Base-by-base conservation (phyloP, 2,888 invertebrate genomes). In the Euspilapteryx auroguttella region DNA sequence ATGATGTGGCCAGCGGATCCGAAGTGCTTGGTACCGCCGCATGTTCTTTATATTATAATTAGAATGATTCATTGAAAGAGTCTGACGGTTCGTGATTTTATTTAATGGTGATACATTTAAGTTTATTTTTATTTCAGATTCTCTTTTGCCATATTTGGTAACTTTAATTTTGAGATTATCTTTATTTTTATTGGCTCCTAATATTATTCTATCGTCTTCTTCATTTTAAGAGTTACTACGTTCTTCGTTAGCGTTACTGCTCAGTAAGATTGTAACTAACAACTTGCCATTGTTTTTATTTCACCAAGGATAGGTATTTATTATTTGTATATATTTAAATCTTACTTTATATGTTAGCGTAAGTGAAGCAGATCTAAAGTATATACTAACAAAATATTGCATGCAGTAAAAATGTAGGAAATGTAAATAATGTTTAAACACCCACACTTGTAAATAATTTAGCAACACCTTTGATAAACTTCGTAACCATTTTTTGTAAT, bases 1-100 rank as follows among this genome's bases (percentile, higher is more conserved):
- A n/a, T n/a, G 73, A 59, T 71, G 71, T 75, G 73, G 57, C 50
- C 55, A 62, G 66, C 44, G 47, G 65, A 61, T 58, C 59, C 71
- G 75, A 75, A 75, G 75, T 75, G 73, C 75, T 73, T 66, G 73
- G 58, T 55, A 68, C 61, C 50, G 49, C 58, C 54, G 48, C 45
- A 45, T 54, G 64, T 69, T 68, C 68, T 68, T 55, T 64, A 62
- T 66, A 51, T 65, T 59, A 13, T 14, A 11, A 4, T 59, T 57
- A 50, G 68, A 65, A 62, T 68, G 71, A 58, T 59, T 65, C 59
- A 50, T 57, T 49, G 55, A 54, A 49, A 62, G 59, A 53, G 58
- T 47, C 53, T 59, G 58, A 55, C 57, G 57, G 57, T 61, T 64
- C 64, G 65, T 64, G 62, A 65, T 56, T 61, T 62, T 63, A 64